Base-by-base conservation (phyloP, 2,797 vertebrate species). In the Mastacembelus armatus region DNA sequence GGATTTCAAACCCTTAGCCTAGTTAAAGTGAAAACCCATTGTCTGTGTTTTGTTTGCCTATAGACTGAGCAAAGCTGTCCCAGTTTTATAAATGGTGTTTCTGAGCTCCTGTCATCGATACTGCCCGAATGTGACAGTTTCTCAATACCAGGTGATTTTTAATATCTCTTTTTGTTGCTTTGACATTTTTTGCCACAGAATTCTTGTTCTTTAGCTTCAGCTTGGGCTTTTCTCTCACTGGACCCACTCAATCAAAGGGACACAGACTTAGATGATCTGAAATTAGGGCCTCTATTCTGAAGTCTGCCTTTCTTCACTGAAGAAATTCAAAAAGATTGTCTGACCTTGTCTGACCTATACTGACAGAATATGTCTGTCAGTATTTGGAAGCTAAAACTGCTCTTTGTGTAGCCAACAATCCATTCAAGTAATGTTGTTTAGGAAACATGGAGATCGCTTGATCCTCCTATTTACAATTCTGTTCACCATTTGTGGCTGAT, bases 111-210 rank as follows among this genome's bases (percentile, higher is more conserved):
- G 38, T 35, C 43, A 44, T 48, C 6, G 26, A 50, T 68, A 48
- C 30, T 32, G 15, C 6, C 22, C 38, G 16, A 12, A 5, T 30
- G 35, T 36, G 44, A 66, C 50, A 21, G n/a, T 43, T 79, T 44
- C 6, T 45, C 65, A 35, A 59, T 42, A 68, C 43, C 26, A 21
- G 42, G 1, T 49, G 15, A 48, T 51, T 50, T 44, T 64, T 55
- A 66, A 38, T 48, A 43, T 63, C 36, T 30, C 15, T 16, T 21
- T 66, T 66, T 66, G 55, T n/a, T 45, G 16, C 16, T 24, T 29
- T 59, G 32, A 56, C 38, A 48, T 65, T 65, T 65, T 61, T 11
- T 8, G 22, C 32, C n/a, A n/a, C n/a, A n/a, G n/a, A n/a, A n/a
- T 50, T 4, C 2, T 5, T 33, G 7, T 55, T 67, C 21, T 43